These are phyloP conservation scores for Plecturocebus donacophilus DNA, from an alignment of 2,113 vertebrate genomes.

Conservation along the genomic window DNA sequence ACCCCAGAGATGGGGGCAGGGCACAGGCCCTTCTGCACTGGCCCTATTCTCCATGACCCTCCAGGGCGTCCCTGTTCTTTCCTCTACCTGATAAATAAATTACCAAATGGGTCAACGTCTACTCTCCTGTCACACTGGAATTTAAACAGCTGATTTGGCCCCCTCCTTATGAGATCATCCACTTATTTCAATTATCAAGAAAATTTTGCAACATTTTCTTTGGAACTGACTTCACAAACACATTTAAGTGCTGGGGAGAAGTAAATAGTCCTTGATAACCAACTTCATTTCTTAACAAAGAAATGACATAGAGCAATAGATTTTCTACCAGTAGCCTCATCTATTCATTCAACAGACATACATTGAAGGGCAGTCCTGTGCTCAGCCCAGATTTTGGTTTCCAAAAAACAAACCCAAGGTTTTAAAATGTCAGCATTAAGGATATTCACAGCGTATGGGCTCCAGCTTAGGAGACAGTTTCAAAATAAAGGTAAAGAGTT, in stretches of 20 bases:
- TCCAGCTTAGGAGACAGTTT: not conserved
- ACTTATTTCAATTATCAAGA: not conserved
- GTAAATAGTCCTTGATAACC: not conserved
- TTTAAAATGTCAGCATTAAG: not conserved
- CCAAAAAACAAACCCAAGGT: not conserved
- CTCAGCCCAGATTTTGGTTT: not conserved
- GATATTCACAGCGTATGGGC: not conserved
- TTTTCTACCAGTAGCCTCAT: not conserved
- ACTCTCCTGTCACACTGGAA: not conserved
- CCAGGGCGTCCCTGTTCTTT: not conserved
- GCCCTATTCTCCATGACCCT: not conserved
- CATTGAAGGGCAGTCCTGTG: not conserved
- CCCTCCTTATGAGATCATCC: not conserved
- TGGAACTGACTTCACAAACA: not conserved
- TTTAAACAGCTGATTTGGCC: not conserved
- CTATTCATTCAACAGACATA: not conserved
- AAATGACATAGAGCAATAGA: not conserved
- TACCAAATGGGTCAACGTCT: not conserved
- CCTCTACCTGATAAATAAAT: not conserved
- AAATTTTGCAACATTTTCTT: not conserved
- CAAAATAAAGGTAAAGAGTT: not conserved
- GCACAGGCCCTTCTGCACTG: not conserved
- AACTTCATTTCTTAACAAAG: not conserved
- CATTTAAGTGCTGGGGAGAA: not conserved
- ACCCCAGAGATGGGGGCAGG: fast-evolving